Evolutionary conservation across 2,888 invertebrate species (phyloP).

Genomic region (Drosophila buzzatii): DNA sequence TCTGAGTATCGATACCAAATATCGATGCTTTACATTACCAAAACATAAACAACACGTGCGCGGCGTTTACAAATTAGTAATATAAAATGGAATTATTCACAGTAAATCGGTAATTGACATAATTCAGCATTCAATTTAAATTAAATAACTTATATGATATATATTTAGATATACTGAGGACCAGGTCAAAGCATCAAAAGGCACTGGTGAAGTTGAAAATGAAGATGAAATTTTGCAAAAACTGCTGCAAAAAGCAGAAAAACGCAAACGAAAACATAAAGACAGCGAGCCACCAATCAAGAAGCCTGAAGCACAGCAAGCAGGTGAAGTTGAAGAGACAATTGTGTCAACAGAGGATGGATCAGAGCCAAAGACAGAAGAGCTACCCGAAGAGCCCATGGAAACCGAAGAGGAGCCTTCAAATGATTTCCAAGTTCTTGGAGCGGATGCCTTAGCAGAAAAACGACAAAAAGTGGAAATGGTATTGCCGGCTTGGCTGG

Average conservation of each 20-base stretch:
- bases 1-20: not conserved
- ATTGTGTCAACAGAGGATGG: constrained; percentile 8
- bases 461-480: constrained; percentile 89
- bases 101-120: constrained; percentile 88
- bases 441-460: constrained; percentile 87
- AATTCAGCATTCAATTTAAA: accelerated
- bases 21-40: constrained; percentile 35
- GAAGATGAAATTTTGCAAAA: constrained; percentile 87
- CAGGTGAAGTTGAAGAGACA: constrained; percentile 3
- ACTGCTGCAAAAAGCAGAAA: constrained; percentile 88
- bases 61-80: constrained; percentile 19
- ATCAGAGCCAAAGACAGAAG: constrained; percentile 1
- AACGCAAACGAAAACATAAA: constrained; percentile 82
- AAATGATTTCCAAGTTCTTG: constrained; percentile 86
- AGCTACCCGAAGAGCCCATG: constrained; percentile 11
- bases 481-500: constrained; percentile 94
- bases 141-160: not conserved
- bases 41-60: constrained; percentile 74
- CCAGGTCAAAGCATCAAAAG: constrained; percentile 13
- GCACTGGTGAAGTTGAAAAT: constrained; percentile 55
- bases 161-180: constrained; percentile 56
- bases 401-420: constrained; percentile 32
- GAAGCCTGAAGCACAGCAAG: not conserved
- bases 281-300: constrained; percentile 38
- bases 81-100: constrained; percentile 89